Percentiles rank a stretch among this genome's conserved stretches.
These are phyloP conservation scores for Acronicta alni DNA, from an alignment of 2,888 invertebrate species.

Conservation along the genomic window DNA sequence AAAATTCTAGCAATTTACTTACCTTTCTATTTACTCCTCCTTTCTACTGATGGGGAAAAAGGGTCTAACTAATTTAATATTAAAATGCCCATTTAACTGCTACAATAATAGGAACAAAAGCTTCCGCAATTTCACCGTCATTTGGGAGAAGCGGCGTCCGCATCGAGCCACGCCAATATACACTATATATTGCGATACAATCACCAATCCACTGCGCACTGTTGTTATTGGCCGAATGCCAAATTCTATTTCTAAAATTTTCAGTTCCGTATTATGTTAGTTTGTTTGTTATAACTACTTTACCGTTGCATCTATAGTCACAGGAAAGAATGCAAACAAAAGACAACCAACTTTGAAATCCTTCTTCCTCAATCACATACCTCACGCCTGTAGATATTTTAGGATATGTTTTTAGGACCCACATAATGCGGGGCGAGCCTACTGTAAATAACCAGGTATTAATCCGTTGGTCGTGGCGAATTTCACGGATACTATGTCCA, in stretches of 20 bases:
- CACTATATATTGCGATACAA: conserved; percentile 34
- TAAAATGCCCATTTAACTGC: conserved; percentile 3
- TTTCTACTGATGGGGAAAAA: no score
- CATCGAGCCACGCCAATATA: conserved; percentile 37
- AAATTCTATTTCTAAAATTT: conserved; percentile 57
- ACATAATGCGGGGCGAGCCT: no score
- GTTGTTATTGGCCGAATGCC: conserved; percentile 53
- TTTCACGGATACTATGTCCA: no score
- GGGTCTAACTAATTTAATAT: background rate
- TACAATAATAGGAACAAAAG: conserved; percentile 25
- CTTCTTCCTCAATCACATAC: background rate
- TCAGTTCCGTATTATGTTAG: conserved; percentile 46
- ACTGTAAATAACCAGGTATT: no score
- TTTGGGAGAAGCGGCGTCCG: conserved; percentile 24
- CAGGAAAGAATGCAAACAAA: no score
- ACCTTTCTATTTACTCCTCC: background rate
- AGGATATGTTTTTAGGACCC: no score
- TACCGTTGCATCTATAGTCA: conserved; percentile 2
- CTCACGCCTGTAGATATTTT: no score
- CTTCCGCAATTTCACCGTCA: conserved; percentile 33
- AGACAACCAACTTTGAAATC: no score
- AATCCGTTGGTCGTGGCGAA: no score
- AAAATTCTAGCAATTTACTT: background rate
- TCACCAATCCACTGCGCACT: conserved; percentile 39
- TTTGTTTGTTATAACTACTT: conserved; percentile 35